Evolutionary conservation across 2,888 invertebrate species (phyloP), one percentile per base, ranked within the genome.

Genomic region (Pasiphila rectangulata): DNA sequence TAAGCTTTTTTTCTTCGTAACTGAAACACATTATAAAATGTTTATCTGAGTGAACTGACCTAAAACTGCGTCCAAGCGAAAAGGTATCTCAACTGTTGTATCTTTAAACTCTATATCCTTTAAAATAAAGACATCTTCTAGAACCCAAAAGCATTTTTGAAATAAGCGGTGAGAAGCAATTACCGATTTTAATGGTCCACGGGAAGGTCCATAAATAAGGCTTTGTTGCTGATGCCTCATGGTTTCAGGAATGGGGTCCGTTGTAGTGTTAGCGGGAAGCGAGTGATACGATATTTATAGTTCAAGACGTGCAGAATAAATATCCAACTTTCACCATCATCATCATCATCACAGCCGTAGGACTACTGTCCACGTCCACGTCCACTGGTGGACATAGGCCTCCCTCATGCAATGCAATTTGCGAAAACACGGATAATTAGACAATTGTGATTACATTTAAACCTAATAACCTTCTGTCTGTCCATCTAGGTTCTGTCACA

Each of bases 81-180:
- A 27, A 1, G 9, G 7, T 3, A 7, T 7, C 6, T 5, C 3
- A 15, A n/a, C n/a, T n/a, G n/a, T n/a, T n/a, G n/a, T n/a, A n/a
- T n/a, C 5, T 35, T 29, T 35, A 12, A 17, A 40, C 34, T 21
- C 15, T 35, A 23, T 7, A 7, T 0, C 7, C 27, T 21, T 9
- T 5, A 16, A n/a, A 2, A 27, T 21, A 34, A 40, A 39, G 27
- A 25, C 6, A 25, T 12, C 6, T 12, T 12, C 12, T 13, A 6
- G 4, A 13, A 27, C 7, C 7, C 7, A 13, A 6, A 4, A 23
- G 27, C 12, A n/a, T n/a, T n/a, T n/a, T n/a, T n/a, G n/a, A n/a
- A 37, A 30, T 10, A 49, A 50, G 49, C 46, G 47, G 42, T 51
- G 54, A 50, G 38, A 55, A 56, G 54, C 52, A 58, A 56, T 54